Base-by-base conservation (phyloP, 1,140 invertebrate species). In the Patella vulgata region DNA sequence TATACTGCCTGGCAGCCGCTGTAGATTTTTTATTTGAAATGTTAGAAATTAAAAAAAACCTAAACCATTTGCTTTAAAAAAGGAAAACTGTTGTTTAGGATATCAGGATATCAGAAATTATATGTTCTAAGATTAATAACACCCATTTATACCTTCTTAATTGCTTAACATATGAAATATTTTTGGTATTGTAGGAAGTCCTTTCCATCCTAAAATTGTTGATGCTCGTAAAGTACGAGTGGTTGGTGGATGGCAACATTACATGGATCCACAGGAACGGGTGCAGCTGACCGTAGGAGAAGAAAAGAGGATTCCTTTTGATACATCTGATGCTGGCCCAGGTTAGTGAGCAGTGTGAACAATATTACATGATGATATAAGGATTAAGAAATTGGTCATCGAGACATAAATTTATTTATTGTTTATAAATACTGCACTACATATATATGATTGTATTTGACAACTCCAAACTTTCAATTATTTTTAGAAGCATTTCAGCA, bases 121-220 rank as follows among this genome's bases (percentile, higher is more conserved):
- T n/a, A n/a, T n/a, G n/a, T n/a, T n/a, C n/a, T n/a, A n/a, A n/a
- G n/a, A n/a, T n/a, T n/a, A n/a, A n/a, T n/a, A n/a, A n/a, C n/a
- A n/a, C n/a, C n/a, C n/a, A n/a, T n/a, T n/a, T n/a, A n/a, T n/a
- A n/a, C n/a, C n/a, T n/a, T n/a, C n/a, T n/a, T n/a, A n/a, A n/a
- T n/a, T n/a, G n/a, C n/a, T n/a, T n/a, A n/a, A n/a, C n/a, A n/a
- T n/a, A n/a, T n/a, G n/a, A n/a, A n/a, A n/a, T n/a, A n/a, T n/a
- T n/a, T n/a, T n/a, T n/a, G n/a, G n/a, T n/a, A n/a, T 66, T 75
- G 2, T 60, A 83, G 91, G 90, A 31, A 91, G 89, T 58, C 91
- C 91, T 0, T 92, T 90, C 85, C 88, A 90, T 75, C 90, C 91
- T 1, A 87, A 88, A 64, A 88, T 93, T 33, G 87, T 92, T 21